phyloP scores from a whole-genome alignment of 1,140 invertebrate genomes.

The Brachionus manjavacas region DNA sequence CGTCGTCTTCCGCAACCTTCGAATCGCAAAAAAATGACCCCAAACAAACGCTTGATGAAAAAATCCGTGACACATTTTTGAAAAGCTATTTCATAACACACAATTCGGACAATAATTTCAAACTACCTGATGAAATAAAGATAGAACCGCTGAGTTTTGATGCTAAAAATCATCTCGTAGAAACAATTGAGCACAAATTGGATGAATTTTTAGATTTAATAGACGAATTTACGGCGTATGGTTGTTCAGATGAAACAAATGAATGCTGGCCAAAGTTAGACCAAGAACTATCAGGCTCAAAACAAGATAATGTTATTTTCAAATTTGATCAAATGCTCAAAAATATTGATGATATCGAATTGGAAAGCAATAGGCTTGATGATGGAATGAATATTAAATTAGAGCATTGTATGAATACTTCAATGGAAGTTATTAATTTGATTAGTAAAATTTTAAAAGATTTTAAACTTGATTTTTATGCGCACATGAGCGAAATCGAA shows the following conservation, averaged over 20 bases:
- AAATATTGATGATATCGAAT: not conserved
- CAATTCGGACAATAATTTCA: not conserved
- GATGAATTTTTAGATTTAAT: not conserved
- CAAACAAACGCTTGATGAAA: not conserved
- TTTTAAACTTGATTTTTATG: constrained; percentile 10
- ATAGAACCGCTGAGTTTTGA: not conserved
- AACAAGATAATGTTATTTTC: not conserved
- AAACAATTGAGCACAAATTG: not conserved
- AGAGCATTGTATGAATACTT: constrained; percentile 14
- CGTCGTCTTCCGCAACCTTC: not conserved
- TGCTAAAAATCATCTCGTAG: not conserved
- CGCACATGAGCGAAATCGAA: not conserved
- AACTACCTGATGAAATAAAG: not conserved
- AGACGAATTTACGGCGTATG: not conserved
- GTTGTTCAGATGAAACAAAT: not conserved
- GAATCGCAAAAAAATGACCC: not conserved
- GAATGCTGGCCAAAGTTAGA: not conserved
- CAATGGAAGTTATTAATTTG: not conserved
- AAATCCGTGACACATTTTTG: not conserved
- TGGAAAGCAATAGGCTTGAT: not conserved
- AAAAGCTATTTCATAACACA: not conserved
- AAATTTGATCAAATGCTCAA: not conserved
- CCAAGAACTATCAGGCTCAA: too few species aligned
- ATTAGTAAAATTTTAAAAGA: not conserved
- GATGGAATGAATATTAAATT: not conserved